A percentile compares a stretch with the other conserved stretches of the same genome.
These are phyloP conservation scores for Platygyra sinensis DNA, from an alignment of 64 coral and sea anemone genomes.

Conservation along the genomic window DNA sequence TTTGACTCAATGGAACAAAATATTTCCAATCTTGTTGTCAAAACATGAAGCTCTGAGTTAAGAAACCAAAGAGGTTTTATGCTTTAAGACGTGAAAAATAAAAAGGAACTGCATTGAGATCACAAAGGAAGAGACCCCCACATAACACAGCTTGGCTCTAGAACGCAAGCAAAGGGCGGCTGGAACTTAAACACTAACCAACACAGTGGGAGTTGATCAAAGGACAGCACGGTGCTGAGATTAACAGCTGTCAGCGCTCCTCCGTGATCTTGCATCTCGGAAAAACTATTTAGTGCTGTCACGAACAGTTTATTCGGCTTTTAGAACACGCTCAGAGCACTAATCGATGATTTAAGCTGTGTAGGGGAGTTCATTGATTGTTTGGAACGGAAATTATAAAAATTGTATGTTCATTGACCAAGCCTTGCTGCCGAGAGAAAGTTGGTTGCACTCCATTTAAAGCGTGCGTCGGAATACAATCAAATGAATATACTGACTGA, in stretches of 20 bases:
- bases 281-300: slow-evolving; percentile 7
- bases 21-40: slow-evolving; percentile 26
- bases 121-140: slow-evolving; percentile 36
- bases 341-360: neutral
- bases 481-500: neutral
- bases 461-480: neutral
- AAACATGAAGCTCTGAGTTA: neutral
- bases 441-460: neutral
- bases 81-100: neutral
- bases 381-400: neutral
- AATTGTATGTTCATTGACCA: neutral
- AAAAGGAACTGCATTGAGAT: neutral
- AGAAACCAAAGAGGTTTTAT: neutral
- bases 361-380: neutral
- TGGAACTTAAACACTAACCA: slow-evolving; percentile 1
- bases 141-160: slow-evolving; percentile 3
- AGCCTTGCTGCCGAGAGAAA: neutral
- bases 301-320: neutral
- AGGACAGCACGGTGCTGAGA: slow-evolving; percentile 9
- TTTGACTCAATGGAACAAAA: neutral
- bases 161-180: neutral
- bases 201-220: slow-evolving; percentile 3
- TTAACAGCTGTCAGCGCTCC: slow-evolving; percentile 6
- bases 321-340: neutral
- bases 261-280: neutral